phyloP scores from a whole-genome alignment of 1,140 invertebrate genomes.

The Caerostris darwini region DNA sequence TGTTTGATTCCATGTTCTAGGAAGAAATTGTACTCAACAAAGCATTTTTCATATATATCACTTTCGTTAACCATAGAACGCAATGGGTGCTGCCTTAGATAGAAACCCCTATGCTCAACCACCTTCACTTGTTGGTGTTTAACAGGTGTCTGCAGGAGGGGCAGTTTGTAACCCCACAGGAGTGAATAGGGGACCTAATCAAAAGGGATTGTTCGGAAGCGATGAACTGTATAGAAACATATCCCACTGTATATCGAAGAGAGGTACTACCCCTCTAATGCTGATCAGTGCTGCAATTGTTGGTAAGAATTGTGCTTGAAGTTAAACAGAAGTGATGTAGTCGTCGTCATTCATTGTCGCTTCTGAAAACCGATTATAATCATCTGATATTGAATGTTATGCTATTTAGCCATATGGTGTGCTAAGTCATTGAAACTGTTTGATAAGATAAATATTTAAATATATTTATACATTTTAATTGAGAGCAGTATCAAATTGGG shows the following conservation, averaged over 20 bases:
- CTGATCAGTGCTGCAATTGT: neutral
- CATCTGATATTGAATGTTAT: neutral
- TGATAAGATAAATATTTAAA: too few species aligned
- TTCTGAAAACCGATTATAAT: neutral
- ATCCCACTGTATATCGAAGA: neutral
- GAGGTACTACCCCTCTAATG: neutral
- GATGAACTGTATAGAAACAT: neutral
- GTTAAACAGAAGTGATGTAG: neutral
- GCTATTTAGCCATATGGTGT: neutral
- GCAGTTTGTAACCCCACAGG: neutral
- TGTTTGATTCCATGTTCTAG: neutral
- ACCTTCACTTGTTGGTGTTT: neutral
- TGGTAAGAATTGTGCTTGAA: neutral
- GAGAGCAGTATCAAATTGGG: too few species aligned
- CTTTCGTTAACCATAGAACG: too few species aligned
- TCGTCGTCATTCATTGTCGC: neutral
- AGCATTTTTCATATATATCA: neutral
- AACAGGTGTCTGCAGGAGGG: neutral
- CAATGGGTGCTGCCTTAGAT: neutral
- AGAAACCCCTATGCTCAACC: neutral
- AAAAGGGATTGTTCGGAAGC: neutral
- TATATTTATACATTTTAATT: too few species aligned
- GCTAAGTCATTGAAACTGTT: too few species aligned
- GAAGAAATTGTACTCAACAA: neutral
- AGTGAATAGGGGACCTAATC: neutral